phyloP scores from a whole-genome alignment of 1,140 invertebrate species.

The Mactra quadrangularis region DNA sequence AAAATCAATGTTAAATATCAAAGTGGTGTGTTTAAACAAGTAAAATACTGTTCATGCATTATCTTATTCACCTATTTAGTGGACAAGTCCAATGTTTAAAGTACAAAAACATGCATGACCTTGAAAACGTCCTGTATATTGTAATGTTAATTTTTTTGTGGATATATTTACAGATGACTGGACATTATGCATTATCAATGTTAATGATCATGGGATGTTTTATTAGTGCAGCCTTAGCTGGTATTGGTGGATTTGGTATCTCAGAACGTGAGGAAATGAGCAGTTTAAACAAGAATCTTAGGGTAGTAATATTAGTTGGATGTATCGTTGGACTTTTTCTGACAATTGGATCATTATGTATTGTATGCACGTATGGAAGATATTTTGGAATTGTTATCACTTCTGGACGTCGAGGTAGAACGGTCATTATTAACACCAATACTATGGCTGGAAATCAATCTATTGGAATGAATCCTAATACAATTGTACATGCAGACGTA shows the following conservation, averaged over 20 bases:
- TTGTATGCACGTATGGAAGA: slow-evolving; percentile 24
- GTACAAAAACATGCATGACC: too few relatives aligned
- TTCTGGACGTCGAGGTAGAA: neutral
- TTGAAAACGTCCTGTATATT: too few relatives aligned
- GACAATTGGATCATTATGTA: slow-evolving; percentile 18
- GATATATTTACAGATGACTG: neutral
- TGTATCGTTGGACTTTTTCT: slow-evolving; percentile 3
- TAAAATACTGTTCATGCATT: too few relatives aligned
- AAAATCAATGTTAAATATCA: too few relatives aligned
- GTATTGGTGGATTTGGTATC: neutral
- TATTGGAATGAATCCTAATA: neutral
- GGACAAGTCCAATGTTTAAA: too few relatives aligned
- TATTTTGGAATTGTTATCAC: slow-evolving; percentile 5
- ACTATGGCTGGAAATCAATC: neutral
- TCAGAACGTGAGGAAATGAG: too few relatives aligned
- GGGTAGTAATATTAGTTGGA: neutral
- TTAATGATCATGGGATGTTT: neutral
- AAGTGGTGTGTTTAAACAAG: too few relatives aligned
- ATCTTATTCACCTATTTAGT: too few relatives aligned
- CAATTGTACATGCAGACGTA: too few relatives aligned
- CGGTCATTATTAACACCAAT: neutral
- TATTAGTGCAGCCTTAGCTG: neutral
- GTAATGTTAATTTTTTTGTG: too few relatives aligned
- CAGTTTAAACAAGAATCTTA: neutral
- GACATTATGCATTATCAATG: neutral